Percentiles rank a stretch among this genome's conserved stretches.
Evolutionary conservation across 2,113 vertebrate genomes (phyloP).

Genomic region (Burhinus oedicnemus): DNA sequence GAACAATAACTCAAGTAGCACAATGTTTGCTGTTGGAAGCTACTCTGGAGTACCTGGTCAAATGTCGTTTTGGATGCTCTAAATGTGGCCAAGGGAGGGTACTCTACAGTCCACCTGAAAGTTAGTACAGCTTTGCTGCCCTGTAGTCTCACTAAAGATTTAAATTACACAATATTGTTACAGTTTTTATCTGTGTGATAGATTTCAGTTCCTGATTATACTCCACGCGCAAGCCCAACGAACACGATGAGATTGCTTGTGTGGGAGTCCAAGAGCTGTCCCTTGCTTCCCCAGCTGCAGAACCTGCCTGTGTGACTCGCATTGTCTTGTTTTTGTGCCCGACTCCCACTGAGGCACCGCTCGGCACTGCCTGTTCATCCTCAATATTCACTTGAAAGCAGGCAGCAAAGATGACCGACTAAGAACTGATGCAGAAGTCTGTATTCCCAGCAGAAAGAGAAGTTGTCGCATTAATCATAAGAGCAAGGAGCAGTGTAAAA

Average conservation of each 20-base stretch:
- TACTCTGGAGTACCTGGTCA: background rate
- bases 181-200: background rate
- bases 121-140: background rate
- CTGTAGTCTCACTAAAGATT: background rate
- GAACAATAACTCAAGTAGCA: background rate
- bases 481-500: background rate
- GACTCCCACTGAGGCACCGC: background rate
- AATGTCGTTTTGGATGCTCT: background rate
- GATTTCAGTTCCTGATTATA: background rate
- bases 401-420: background rate
- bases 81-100: background rate
- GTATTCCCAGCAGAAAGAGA: background rate
- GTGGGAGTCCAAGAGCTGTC: background rate
- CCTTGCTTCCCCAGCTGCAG: background rate
- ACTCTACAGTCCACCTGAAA: background rate
- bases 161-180: background rate
- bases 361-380: background rate
- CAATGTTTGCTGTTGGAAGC: background rate
- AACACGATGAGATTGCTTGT: background rate
- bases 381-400: background rate
- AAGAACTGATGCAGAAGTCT: background rate
- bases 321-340: background rate
- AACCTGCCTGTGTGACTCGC: background rate
- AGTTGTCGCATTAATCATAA: background rate
- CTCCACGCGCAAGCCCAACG: fast-evolving